These are phyloP conservation scores for Psittacara wagleri DNA, from an alignment of 2,113 vertebrate genomes.

Conservation along the genomic window DNA sequence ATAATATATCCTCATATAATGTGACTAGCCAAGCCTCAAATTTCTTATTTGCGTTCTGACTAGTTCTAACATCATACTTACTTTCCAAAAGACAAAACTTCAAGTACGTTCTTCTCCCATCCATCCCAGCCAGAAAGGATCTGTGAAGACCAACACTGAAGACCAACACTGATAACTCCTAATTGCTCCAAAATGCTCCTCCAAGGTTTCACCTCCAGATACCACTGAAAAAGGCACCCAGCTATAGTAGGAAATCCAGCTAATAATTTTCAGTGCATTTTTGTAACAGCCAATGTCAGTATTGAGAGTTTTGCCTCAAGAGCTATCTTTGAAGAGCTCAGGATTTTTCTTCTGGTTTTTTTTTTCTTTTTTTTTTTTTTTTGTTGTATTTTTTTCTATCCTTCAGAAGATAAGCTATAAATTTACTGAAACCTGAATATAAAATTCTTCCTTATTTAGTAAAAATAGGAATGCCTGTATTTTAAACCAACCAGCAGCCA, in stretches of 20 bases:
- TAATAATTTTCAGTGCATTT: slow-evolving; percentile 1
- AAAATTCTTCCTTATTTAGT: slow-evolving; percentile 11
- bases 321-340: not conserved
- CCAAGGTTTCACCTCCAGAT: not conserved
- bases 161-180: not conserved
- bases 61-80: not conserved
- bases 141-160: not conserved
- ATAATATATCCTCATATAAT: not conserved
- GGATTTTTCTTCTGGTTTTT: not conserved
- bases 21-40: not conserved
- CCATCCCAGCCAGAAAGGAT: not conserved
- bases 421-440: not conserved
- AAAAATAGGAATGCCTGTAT: not conserved
- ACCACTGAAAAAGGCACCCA: not conserved
- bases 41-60: not conserved
- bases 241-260: not conserved
- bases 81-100: not conserved
- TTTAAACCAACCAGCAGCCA: not conserved
- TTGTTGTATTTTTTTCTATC: not conserved
- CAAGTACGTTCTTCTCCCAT: not conserved
- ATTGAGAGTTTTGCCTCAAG: not conserved
- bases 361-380: not conserved
- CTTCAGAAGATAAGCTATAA: slow-evolving; percentile 20
- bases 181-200: not conserved
- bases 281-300: not conserved